Percentiles rank a stretch among this genome's conserved stretches.
Conservation (phyloP, 1,140 invertebrate genomes). For the Bombus fervidus region DNA sequence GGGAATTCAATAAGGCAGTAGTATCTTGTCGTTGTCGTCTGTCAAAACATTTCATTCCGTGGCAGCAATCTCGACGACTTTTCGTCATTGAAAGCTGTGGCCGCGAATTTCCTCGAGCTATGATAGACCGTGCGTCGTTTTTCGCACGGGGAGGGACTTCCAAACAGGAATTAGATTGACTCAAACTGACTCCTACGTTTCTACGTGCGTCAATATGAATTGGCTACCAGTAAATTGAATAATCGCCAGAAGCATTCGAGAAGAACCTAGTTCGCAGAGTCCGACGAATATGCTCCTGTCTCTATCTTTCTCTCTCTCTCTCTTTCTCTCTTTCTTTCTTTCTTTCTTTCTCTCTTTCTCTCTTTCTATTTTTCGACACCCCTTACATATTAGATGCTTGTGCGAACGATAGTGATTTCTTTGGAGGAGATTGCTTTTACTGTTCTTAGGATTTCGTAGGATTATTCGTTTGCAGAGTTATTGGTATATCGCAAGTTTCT, state of each 20-base stretch:
- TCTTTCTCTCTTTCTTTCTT: background rate
- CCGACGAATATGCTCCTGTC: background rate
- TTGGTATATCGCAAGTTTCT: background rate
- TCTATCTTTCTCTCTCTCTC: background rate
- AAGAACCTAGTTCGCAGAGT: slow-evolving; percentile 15
- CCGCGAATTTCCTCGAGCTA: slow-evolving; percentile 47
- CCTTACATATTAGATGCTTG: no score
- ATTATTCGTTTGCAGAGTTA: background rate
- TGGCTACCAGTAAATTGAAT: slow-evolving; percentile 76
- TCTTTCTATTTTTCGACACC: background rate
- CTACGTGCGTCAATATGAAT: slow-evolving; percentile 70
- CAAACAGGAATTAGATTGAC: slow-evolving; percentile 69
- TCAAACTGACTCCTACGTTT: slow-evolving; percentile 73
- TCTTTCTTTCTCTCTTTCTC: background rate
- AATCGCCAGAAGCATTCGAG: slow-evolving; percentile 70
- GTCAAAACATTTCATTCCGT: slow-evolving; percentile 42
- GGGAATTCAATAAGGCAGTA: slow-evolving; percentile 21
- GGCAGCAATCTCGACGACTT: slow-evolving; percentile 36
- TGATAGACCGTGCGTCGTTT: slow-evolving; percentile 19
- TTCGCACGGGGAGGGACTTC: background rate
- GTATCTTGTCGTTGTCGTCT: slow-evolving; percentile 27
- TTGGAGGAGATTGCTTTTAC: background rate
- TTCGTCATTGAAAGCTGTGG: slow-evolving; percentile 11
- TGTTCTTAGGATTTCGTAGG: background rate
- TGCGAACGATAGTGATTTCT: background rate